Base-by-base conservation (phyloP, 2,113 vertebrate genomes). In the Lophochroa leadbeateri region DNA sequence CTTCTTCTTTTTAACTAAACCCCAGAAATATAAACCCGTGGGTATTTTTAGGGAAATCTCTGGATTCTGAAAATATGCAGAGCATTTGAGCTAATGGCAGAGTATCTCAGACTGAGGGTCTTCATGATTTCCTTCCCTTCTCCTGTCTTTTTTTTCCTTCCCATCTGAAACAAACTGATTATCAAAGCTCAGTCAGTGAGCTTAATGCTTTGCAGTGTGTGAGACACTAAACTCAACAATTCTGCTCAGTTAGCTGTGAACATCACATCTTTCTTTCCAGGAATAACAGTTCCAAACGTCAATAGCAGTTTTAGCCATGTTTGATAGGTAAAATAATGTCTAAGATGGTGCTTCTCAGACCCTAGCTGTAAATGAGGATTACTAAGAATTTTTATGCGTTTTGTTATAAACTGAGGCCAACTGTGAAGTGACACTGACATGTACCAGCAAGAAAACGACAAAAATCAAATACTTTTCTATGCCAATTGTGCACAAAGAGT, bases 401-500 rank as follows among this genome's bases (percentile, higher is more conserved):
- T 95, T 61, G 31, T 91, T 94, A 95, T 91, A 94, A 94, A 96
- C 71, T 82, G 92, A 96, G 83, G 91, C 90, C 57, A 69, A 97
- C 89, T 97, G 96, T 91, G 90, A 97, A 94, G 91, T 96, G 97
- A 94, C 91, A 94, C 68, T 97, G 94, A 97, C 91, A 96, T 72
- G 69, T 95, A 97, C 67, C 86, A 96, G 95, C 63, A 60, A 86
- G 93, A 92, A 75, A 5, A 1, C 0, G 6, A 94, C 90, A 93
- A 91, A 95, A 95, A 95, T 96, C 94, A 92, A 94, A 67, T 95
- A 82, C 82, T 96, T 95, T 81, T 96, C 94, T 94, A 94, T 96
- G 96, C 96, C 96, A 97, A 97, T 97, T 96, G 86, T 96, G 76
- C 83, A 97, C 96, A 97, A 96, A 96, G 93, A 85, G 90, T 91